Evolutionary conservation across 2,888 invertebrate genomes (phyloP).

Genomic region (Parthenolecanium corni): DNA sequence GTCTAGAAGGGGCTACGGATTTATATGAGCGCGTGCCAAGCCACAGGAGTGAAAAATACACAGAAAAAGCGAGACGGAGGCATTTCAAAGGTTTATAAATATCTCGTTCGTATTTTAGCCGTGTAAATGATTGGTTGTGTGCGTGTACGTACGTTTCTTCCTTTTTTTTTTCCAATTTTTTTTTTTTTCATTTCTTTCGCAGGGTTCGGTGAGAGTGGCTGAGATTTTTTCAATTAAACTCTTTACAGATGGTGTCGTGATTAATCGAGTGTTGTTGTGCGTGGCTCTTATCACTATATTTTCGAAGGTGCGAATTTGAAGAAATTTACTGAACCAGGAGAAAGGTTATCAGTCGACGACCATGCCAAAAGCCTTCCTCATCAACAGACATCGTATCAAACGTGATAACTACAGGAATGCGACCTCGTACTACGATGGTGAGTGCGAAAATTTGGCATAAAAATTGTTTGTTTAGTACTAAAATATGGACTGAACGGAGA

Average conservation of each 20-base stretch:
- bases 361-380: constrained; percentile 25
- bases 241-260: background rate
- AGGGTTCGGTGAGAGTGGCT: background rate
- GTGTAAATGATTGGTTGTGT: too few relatives aligned
- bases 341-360: too few relatives aligned
- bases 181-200: constrained; percentile 8
- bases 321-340: background rate
- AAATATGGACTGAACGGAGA: too few relatives aligned
- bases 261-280: background rate
- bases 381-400: constrained; percentile 19
- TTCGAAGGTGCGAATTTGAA: background rate
- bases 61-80: constrained; percentile 5
- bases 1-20: background rate
- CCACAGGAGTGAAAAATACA: constrained; percentile 1
- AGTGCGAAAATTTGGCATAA: background rate
- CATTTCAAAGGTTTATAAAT: constrained; percentile 26
- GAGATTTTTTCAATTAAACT: background rate
- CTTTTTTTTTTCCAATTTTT: too few relatives aligned
- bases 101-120: background rate
- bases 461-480: too few relatives aligned
- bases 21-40: constrained; percentile 23
- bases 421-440: background rate
- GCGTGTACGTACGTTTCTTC: too few relatives aligned
- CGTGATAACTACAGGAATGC: constrained; percentile 12
- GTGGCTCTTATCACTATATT: background rate